A percentile compares a stretch with the other conserved stretches of the same genome.
phyloP scores from a whole-genome alignment of 2,113 vertebrate genomes.

The Phoxinus phoxinus region DNA sequence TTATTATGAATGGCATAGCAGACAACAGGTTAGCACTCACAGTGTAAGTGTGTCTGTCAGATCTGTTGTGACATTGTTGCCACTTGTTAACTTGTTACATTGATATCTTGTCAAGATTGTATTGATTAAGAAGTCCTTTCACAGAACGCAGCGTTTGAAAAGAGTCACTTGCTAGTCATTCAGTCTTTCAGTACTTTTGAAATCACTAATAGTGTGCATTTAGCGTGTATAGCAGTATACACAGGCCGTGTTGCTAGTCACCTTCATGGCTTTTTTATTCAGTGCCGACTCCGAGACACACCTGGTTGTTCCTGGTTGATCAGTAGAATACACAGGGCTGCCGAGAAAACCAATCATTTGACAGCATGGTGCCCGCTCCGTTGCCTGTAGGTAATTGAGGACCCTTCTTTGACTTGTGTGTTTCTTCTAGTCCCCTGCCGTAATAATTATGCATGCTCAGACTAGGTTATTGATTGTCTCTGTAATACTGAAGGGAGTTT shows the following conservation, averaged over 20 bases:
- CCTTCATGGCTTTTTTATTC: neutral
- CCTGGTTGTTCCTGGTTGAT: neutral
- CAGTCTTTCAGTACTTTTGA: neutral
- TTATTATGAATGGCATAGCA: neutral
- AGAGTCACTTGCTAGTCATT: neutral
- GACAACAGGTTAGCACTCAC: neutral
- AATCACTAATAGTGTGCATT: neutral
- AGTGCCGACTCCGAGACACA: neutral
- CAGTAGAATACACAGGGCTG: conserved; percentile 3
- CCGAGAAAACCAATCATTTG: conserved; percentile 35
- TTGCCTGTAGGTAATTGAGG: conserved; percentile 26
- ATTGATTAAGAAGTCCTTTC: neutral
- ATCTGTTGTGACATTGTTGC: neutral
- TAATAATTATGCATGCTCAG: conserved; percentile 49
- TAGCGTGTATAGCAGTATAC: neutral
- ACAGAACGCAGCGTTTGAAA: neutral
- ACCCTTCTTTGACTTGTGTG: conserved; percentile 27
- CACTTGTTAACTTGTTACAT: neutral
- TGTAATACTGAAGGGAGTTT: conserved; percentile 12
- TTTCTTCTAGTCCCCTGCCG: conserved; percentile 27
- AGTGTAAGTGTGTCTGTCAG: neutral
- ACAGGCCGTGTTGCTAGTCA: neutral
- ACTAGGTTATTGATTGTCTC: conserved; percentile 50
- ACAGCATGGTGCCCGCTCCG: conserved; percentile 2
- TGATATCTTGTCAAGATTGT: neutral